phyloP scores from a whole-genome alignment of 2,113 vertebrate genomes.

The Mola mola region DNA sequence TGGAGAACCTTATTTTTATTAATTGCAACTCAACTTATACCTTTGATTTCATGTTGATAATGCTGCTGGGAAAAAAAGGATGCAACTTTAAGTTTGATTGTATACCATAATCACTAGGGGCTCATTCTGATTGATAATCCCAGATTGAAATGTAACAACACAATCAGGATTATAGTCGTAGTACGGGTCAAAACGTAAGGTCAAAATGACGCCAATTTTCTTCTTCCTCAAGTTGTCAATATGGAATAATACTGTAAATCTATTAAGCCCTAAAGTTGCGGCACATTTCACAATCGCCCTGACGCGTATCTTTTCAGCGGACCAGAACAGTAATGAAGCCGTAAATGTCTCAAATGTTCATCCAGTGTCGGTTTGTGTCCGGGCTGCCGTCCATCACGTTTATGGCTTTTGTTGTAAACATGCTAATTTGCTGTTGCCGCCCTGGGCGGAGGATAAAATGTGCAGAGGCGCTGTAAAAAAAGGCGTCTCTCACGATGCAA shows the following conservation, averaged over 20 bases:
- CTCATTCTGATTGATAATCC: constrained; percentile 10
- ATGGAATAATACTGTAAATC: background rate
- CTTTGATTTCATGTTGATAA: no score
- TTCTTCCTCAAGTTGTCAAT: background rate
- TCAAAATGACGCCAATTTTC: background rate
- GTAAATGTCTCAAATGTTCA: constrained; percentile 40
- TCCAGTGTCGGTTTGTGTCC: constrained; percentile 28
- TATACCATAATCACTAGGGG: no score
- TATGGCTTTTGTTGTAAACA: constrained; percentile 44
- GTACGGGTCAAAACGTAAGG: no score
- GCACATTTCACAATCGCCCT: constrained; percentile 2
- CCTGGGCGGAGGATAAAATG: constrained; percentile 16
- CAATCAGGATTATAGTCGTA: constrained; percentile 23
- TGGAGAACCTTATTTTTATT: no score
- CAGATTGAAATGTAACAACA: background rate
- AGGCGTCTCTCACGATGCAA: constrained; percentile 5
- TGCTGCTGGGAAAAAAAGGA: no score
- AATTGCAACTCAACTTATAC: no score
- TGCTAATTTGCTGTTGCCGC: constrained; percentile 51
- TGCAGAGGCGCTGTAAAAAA: constrained; percentile 1
- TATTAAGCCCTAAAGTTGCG: background rate
- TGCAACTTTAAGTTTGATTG: no score
- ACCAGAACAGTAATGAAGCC: constrained; percentile 7
- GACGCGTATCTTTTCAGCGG: background rate
- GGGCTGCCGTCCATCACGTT: constrained; percentile 39